Conservation (phyloP, 2,113 vertebrate genomes). For the Tachycineta bicolor region DNA sequence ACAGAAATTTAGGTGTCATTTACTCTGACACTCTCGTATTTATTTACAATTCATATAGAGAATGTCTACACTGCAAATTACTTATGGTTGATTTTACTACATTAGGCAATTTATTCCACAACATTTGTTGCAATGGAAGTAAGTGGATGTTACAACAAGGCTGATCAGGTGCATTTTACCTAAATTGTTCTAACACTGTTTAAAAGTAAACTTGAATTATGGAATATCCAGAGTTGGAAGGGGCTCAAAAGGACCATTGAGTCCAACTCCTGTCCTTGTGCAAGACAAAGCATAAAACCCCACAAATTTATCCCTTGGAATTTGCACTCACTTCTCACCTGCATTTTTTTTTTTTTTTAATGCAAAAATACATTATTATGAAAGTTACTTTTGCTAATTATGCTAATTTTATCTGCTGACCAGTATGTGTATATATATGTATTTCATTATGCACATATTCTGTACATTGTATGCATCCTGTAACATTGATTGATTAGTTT, state of each 20-base stretch:
- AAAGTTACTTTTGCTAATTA: not conserved
- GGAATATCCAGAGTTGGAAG: not conserved
- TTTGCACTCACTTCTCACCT: not conserved
- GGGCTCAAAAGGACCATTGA: not conserved
- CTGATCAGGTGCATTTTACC: not conserved
- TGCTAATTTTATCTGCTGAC: not conserved
- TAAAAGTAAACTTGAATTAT: not conserved
- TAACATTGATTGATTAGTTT: not conserved
- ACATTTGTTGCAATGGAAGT: not conserved
- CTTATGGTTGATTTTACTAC: not conserved
- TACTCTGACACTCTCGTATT: not conserved
- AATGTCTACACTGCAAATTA: not conserved
- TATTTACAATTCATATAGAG: not conserved
- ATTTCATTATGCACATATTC: not conserved
- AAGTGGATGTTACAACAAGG: not conserved
- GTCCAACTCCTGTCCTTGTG: not conserved
- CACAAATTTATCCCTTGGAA: not conserved
- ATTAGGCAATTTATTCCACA: not conserved
- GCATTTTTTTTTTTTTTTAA: not conserved
- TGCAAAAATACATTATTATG: not conserved
- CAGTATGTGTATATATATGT: not conserved
- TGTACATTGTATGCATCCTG: not conserved
- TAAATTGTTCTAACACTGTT: not conserved
- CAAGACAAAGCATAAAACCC: not conserved
- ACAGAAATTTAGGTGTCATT: not conserved